Evolutionary conservation across 2,797 vertebrate genomes (phyloP).

Genomic region (Dendrocincla tyrannina): DNA sequence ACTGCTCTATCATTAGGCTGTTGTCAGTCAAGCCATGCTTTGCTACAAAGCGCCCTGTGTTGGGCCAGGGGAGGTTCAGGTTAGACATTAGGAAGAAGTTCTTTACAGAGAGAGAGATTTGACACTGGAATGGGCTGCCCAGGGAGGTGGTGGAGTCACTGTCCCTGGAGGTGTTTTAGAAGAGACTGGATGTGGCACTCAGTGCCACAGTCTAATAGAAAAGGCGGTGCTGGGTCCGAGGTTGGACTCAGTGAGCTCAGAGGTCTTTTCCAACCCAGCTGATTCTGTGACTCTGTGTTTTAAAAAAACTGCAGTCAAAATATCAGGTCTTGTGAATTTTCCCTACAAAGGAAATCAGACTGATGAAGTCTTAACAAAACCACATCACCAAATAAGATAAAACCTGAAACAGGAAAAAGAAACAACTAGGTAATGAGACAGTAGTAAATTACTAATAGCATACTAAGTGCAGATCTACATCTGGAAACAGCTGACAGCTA

Average conservation of each 20-base stretch:
- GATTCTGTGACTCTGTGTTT: not conserved
- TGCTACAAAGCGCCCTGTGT: not conserved
- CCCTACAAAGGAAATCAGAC: constrained; percentile 20
- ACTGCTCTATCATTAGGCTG: not conserved
- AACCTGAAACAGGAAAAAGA: constrained; percentile 26
- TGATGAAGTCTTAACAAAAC: constrained; percentile 40
- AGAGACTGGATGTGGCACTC: too few species aligned
- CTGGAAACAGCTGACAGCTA: constrained; percentile 56
- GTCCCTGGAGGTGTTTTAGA: too few species aligned
- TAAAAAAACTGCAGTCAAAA: constrained; percentile 3
- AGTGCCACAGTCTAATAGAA: too few species aligned
- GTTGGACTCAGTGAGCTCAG: too few species aligned
- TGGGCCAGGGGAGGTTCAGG: too few species aligned
- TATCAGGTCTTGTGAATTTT: constrained; percentile 37
- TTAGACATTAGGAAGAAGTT: too few species aligned
- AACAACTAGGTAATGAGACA: constrained; percentile 38
- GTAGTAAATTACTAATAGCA: constrained; percentile 34
- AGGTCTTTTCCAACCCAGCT: too few species aligned
- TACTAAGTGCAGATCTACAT: constrained; percentile 21
- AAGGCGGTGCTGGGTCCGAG: too few species aligned
- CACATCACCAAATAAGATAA: constrained; percentile 47
- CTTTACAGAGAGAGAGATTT: too few species aligned
- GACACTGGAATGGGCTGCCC: too few species aligned
- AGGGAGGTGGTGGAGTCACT: too few species aligned
- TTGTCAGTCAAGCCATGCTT: constrained; percentile 1